Evolutionary conservation across 1,140 invertebrate species (phyloP), one percentile per base, ranked within the genome.

Genomic region (Steinernema khuongi): DNA sequence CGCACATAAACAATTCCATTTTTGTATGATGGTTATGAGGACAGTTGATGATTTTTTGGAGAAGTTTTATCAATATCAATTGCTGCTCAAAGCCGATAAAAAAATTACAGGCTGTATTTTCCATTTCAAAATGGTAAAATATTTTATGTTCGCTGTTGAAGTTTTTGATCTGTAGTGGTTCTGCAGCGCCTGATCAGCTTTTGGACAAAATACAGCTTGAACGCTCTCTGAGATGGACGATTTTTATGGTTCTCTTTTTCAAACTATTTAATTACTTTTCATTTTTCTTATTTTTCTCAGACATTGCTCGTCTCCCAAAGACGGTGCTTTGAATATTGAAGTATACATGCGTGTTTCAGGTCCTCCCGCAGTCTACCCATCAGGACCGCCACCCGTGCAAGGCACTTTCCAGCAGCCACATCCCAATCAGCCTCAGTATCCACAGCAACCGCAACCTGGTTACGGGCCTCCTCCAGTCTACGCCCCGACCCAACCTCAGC

Each of bases 301-400:
- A 50, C 69, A 19, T 7, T 28, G 22, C 7, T 70, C 14, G 29
- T 44, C 44, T 70, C 69, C 69, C 33, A 70, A 22, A 36, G 69
- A 36, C 60, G 60, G 69, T 44, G 33, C 60, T 70, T 70, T 70
- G 69, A 50, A 44, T 70, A 36, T 36, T 70, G 60, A 36, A 70
- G 69, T 70, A 36, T 31, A 70, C 44, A 32, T 73, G n/a, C 30
- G 28, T 19, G 29, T 77, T 77, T 60, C 41, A 73, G 75, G 30
- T 31, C 75, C 75, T 0, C 75, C 75, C 4, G 31, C 75, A 4
- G 41, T 50, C 0, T 77, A 77, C 19, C 75, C 75, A 29, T 41
- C 41, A 22, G 75, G 41, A 18, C 75, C 75, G 7, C 75, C 75
- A 14, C 75, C 75, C 19, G 72, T 74, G 14, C 72, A 75, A 43